These are phyloP conservation scores for Dichetophora obliterata DNA, from an alignment of 2,888 invertebrate species.

Conservation along the genomic window DNA sequence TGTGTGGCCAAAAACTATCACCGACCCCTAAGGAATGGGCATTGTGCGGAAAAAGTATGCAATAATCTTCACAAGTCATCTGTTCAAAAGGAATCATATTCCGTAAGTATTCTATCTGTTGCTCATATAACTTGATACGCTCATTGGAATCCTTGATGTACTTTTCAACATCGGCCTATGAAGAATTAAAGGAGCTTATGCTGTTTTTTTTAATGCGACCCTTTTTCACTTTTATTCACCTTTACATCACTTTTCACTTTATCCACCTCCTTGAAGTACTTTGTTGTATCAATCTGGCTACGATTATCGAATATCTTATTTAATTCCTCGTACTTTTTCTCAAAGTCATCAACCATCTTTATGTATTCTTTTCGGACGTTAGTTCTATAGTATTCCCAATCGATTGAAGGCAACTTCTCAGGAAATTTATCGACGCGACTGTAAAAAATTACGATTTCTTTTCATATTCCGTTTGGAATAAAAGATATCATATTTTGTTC, in stretches of 20 bases:
- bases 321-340: conserved; percentile 77
- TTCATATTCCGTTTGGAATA: background rate
- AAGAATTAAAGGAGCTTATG: no score
- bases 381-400: conserved; percentile 84
- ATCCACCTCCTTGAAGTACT: conserved; percentile 72
- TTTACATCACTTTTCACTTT: conserved; percentile 75
- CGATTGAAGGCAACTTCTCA: conserved; percentile 80
- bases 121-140: conserved; percentile 70
- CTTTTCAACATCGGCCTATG: conserved; percentile 43
- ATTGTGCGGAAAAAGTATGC: conserved; percentile 78
- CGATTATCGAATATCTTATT: conserved; percentile 54
- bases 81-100: conserved; percentile 79
- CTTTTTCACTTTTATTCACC: conserved; percentile 53
- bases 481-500: background rate
- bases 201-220: background rate
- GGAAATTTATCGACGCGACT: conserved; percentile 70
- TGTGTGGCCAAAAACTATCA: conserved; percentile 87
- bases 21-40: conserved; percentile 77
- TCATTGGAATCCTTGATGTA: conserved; percentile 57
- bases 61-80: conserved; percentile 85
- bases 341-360: conserved; percentile 86
- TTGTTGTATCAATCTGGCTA: conserved; percentile 55
- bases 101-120: conserved; percentile 75
- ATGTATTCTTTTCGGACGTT: conserved; percentile 76
- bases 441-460: background rate